These are phyloP conservation scores for Rhynchonycteris naso DNA, from an alignment of 2,797 vertebrate genomes.

Conservation along the genomic window DNA sequence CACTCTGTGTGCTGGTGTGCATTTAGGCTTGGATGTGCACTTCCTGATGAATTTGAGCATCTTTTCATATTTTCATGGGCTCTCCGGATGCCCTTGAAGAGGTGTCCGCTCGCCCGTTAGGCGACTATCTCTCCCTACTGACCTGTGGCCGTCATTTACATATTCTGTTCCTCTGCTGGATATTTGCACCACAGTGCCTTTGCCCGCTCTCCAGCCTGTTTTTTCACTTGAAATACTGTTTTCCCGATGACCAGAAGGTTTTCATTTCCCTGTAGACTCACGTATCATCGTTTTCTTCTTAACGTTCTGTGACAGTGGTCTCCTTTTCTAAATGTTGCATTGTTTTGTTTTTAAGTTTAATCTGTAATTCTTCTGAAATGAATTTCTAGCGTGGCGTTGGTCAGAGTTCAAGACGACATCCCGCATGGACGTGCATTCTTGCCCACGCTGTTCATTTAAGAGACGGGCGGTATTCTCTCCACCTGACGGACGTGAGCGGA, in stretches of 20 bases:
- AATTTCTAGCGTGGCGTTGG: neutral
- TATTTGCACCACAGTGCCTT: too few relatives aligned
- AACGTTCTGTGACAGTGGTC: neutral
- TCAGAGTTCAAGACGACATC: neutral
- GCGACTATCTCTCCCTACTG: too few relatives aligned
- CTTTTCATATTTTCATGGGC: neutral
- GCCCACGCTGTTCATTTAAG: too few relatives aligned
- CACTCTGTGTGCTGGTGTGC: neutral
- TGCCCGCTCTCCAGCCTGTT: neutral
- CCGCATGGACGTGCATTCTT: too few relatives aligned
- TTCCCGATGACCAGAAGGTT: neutral
- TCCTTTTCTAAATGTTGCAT: neutral
- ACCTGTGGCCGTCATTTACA: neutral
- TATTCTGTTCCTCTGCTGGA: neutral
- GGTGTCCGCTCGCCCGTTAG: neutral
- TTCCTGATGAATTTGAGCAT: neutral
- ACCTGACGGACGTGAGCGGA: too few relatives aligned
- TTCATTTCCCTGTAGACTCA: neutral
- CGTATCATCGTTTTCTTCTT: conserved; percentile 13
- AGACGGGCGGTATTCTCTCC: too few relatives aligned
- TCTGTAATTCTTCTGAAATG: neutral
- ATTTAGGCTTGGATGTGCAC: neutral
- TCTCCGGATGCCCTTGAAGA: neutral
- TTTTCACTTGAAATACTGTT: neutral
- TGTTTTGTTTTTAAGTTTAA: conserved; percentile 25